A percentile compares a stretch with the other conserved stretches of the same genome.
These are phyloP conservation scores for Hippocampus comes DNA, from an alignment of 2,113 vertebrate genomes.

Conservation along the genomic window DNA sequence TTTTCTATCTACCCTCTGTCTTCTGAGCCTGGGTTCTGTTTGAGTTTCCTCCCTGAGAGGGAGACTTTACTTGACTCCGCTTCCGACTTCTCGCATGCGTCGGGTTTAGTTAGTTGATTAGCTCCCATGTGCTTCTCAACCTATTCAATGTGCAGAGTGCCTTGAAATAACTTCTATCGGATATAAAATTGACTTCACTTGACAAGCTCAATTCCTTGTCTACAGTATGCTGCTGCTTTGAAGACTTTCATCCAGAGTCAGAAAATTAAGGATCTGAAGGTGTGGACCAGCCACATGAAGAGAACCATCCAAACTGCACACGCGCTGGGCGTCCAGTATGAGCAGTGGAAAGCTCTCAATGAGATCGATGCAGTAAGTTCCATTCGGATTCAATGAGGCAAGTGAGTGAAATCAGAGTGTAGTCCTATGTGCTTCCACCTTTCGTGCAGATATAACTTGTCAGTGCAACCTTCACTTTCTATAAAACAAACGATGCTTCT, in stretches of 20 bases:
- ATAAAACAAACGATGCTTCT: too few relatives aligned
- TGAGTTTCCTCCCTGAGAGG: too few relatives aligned
- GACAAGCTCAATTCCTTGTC: not conserved
- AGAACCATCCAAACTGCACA: constrained; percentile 87
- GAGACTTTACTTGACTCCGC: too few relatives aligned
- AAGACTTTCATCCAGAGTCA: constrained; percentile 79
- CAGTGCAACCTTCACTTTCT: too few relatives aligned
- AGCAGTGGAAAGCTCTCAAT: constrained; percentile 92
- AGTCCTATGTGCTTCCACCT: too few relatives aligned
- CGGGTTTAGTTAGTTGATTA: not conserved
- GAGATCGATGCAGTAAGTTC: constrained; percentile 86
- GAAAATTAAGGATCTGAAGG: constrained; percentile 79
- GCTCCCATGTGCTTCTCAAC: not conserved
- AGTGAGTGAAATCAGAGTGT: not conserved
- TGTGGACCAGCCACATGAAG: constrained; percentile 90
- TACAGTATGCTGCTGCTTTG: constrained; percentile 79
- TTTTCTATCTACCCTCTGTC: too few relatives aligned
- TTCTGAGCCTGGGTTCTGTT: too few relatives aligned
- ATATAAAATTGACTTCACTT: not conserved
- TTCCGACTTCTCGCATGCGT: not conserved
- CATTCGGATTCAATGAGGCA: not conserved
- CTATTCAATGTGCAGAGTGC: not conserved
- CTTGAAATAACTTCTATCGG: too few relatives aligned
- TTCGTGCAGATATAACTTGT: too few relatives aligned
- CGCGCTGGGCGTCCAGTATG: constrained; percentile 79